Evolutionary conservation across 2,888 invertebrate species (phyloP).

Genomic region (Diloba caeruleocephala): DNA sequence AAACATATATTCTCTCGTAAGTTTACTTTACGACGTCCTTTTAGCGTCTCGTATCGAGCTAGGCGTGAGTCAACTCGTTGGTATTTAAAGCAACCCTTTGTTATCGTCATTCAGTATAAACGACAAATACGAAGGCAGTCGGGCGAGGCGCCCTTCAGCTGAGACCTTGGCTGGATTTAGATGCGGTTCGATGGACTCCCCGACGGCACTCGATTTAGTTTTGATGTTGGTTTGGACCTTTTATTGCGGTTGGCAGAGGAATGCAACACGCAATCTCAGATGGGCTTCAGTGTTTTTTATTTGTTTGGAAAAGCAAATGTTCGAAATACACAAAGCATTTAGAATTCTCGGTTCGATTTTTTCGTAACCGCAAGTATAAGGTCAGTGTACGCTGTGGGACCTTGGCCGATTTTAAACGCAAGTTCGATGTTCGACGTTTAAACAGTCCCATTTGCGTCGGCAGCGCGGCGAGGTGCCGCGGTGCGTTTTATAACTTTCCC

Average conservation of each 20-base stretch:
- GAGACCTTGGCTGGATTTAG: conserved; percentile 88
- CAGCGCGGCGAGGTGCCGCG: too few relatives aligned
- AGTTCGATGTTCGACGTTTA: conserved; percentile 77
- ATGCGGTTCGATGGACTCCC: conserved; percentile 84
- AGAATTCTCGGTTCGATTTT: conserved; percentile 56
- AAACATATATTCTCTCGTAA: conserved; percentile 18
- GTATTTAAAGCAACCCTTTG: conserved; percentile 81
- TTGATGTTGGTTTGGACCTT: conserved; percentile 76
- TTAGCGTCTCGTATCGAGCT: conserved; percentile 55
- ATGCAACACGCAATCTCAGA: conserved; percentile 73
- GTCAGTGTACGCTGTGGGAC: conserved; percentile 79
- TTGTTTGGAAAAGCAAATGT: conserved; percentile 58
- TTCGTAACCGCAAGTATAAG: conserved; percentile 63
- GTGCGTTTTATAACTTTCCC: conserved; percentile 83
- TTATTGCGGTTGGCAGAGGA: conserved; percentile 73
- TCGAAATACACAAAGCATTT: conserved; percentile 51
- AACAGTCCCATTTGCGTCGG: conserved; percentile 53
- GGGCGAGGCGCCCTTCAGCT: conserved; percentile 86
- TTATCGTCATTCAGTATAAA: conserved; percentile 83
- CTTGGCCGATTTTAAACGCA: conserved; percentile 87
- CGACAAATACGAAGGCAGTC: conserved; percentile 82
- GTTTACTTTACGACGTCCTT: conserved; percentile 55
- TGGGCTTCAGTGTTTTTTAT: conserved; percentile 57
- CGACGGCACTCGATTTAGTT: conserved; percentile 80
- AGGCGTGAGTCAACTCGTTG: conserved; percentile 77